Percentiles rank a stretch among this genome's conserved stretches.
phyloP scores from a whole-genome alignment of 2,797 vertebrate species.

The Spondyliosoma cantharus region DNA sequence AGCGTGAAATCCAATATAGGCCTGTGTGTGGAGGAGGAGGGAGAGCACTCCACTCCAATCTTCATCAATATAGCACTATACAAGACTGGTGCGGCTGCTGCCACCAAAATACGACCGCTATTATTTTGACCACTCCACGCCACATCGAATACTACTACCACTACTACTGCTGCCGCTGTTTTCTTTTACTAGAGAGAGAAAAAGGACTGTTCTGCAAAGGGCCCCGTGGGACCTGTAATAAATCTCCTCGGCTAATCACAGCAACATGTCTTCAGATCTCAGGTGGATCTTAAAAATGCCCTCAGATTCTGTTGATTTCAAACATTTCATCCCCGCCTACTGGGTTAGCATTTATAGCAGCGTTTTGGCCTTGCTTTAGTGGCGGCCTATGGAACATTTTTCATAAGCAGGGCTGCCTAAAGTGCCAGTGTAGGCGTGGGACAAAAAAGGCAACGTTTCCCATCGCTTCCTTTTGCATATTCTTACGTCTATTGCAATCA shows the following conservation, averaged over 20 bases:
- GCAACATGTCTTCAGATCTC: not conserved
- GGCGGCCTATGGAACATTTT: constrained; percentile 31
- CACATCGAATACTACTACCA: constrained; percentile 55
- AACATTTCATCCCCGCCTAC: constrained; percentile 33
- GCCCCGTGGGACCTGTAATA: constrained; percentile 43
- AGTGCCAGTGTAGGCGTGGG: constrained; percentile 49
- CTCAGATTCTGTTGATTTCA: constrained; percentile 29
- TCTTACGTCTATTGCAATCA: constrained; percentile 37
- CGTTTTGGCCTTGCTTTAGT: constrained; percentile 36
- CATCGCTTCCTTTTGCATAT: constrained; percentile 31
- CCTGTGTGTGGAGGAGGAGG: constrained; percentile 68
- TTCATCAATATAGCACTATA: constrained; percentile 79
- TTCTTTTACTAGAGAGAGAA: constrained; percentile 37
- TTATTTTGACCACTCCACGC: constrained; percentile 68
- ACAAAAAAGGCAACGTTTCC: constrained; percentile 44
- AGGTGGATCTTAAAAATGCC: constrained; percentile 42
- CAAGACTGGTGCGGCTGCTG: constrained; percentile 70
- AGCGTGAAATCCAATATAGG: constrained; percentile 82
- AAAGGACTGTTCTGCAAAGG: constrained; percentile 9
- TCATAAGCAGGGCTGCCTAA: constrained; percentile 47
- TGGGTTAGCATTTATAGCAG: constrained; percentile 30
- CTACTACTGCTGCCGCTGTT: constrained; percentile 11
- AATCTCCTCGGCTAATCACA: constrained; percentile 57
- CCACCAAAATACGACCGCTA: constrained; percentile 68
- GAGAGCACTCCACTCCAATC: constrained; percentile 77